Evolutionary conservation across 2,113 vertebrate species (phyloP), one percentile per base, ranked within the genome.

Genomic region (Alligator sinensis): DNA sequence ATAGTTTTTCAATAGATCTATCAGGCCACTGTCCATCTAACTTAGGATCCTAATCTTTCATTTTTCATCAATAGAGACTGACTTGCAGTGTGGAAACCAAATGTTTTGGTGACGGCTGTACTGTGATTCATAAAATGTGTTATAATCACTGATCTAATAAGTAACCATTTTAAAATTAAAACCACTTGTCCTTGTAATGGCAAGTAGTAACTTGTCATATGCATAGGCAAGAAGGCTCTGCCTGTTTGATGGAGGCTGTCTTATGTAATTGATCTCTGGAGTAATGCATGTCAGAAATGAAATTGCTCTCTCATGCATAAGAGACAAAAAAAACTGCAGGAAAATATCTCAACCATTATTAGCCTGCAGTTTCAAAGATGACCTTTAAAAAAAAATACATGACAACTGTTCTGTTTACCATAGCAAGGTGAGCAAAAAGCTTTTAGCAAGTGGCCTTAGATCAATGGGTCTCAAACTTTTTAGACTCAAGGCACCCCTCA

Each of bases 151-250:
- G 38, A n/a, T 94, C 68, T 83, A 87, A 75, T 77, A 77, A 76
- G 77, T 80, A 90, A 86, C 82, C 34, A 61, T 1, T 5, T 18
- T 74, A 59, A 94, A 94, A 96, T 86, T 85, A 86, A 91, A 95
- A 86, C 1, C n/a, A 60, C 62, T 75, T n/a, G 17, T 90, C 75
- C 87, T 85, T 90, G 25, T 87, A 84, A 86, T 34, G n/a, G 28
- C 80, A 72, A 70, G 66, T 87, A 92, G 77, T 76, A 87, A 7
- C 77, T 21, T 81, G 2, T 25, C 58, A 62, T 54, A 70, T 9
- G 30, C n/a, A 60, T 4, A 92, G 84, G 70, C 28, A 72, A 70
- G 18, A 14, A 84, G 58, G 7, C 89, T 87, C 77, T 91, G 60
- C 57, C 82, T 93, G 28, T 5, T 92, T 74, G 19, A 27, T 82